Conservation (phyloP, 2,113 vertebrate species). For the Pangasianodon gigas region DNA sequence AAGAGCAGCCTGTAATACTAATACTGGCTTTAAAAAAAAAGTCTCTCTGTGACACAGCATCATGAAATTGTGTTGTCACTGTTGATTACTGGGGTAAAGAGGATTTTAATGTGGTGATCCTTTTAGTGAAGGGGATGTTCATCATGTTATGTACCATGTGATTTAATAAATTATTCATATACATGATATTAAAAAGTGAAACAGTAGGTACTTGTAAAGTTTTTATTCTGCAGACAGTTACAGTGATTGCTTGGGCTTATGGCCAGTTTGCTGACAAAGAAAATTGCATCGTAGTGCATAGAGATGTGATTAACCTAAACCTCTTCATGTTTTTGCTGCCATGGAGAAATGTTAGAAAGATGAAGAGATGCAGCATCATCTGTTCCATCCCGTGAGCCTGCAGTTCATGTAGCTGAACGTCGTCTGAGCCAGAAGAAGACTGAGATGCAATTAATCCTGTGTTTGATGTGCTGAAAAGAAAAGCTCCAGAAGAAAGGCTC, state of each 20-base stretch:
- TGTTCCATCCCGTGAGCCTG: neutral
- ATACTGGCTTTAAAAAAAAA: slow-evolving; percentile 46
- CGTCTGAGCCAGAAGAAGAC: neutral
- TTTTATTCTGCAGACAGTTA: slow-evolving; percentile 53
- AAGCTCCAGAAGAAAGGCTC: neutral
- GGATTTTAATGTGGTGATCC: slow-evolving; percentile 64
- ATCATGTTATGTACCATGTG: slow-evolving; percentile 69
- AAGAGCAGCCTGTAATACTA: slow-evolving; percentile 56
- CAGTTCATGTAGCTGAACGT: neutral
- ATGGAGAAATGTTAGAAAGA: neutral
- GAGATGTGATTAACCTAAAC: slow-evolving; percentile 1
- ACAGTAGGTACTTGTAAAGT: slow-evolving; percentile 45
- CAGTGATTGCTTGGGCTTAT: slow-evolving; percentile 20
- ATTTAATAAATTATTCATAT: slow-evolving; percentile 80
- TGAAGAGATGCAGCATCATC: neutral
- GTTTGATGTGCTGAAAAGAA: slow-evolving; percentile 37
- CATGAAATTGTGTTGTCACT: slow-evolving; percentile 51
- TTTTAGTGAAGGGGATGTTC: slow-evolving; percentile 59
- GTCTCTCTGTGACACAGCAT: slow-evolving; percentile 36
- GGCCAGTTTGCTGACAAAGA: slow-evolving; percentile 5
- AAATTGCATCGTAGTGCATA: slow-evolving; percentile 1
- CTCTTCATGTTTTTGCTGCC: neutral
- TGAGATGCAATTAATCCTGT: slow-evolving; percentile 7
- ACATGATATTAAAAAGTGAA: slow-evolving; percentile 61
- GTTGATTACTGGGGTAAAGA: slow-evolving; percentile 57